These are phyloP conservation scores for Hemicordylus capensis DNA, from an alignment of 2,113 vertebrate genomes.

Conservation along the genomic window DNA sequence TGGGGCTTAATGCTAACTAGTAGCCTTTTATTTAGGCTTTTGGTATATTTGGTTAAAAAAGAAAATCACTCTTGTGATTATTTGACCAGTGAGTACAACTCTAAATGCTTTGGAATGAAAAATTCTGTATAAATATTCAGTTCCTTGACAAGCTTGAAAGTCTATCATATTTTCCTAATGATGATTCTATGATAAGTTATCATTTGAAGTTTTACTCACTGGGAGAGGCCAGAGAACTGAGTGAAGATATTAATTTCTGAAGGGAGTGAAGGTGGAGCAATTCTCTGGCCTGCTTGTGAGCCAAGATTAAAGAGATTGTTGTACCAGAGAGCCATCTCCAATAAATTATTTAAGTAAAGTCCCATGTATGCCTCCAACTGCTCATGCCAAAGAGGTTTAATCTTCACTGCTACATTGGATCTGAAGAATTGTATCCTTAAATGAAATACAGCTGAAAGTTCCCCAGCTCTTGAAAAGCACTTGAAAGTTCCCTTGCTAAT, in stretches of 20 bases:
- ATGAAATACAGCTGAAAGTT: too few relatives aligned
- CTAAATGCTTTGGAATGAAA: background rate
- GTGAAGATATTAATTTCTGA: slow-evolving; percentile 16
- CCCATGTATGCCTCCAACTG: background rate
- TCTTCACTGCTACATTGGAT: background rate
- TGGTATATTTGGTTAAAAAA: background rate
- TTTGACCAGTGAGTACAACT: background rate
- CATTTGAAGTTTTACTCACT: slow-evolving; percentile 1
- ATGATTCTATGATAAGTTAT: background rate
- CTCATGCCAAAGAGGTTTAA: background rate
- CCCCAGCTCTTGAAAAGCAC: too few relatives aligned
- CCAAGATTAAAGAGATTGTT: slow-evolving; percentile 19
- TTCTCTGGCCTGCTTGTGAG: background rate
- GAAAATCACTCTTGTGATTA: background rate
- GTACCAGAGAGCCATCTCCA: background rate
- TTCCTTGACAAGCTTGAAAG: background rate
- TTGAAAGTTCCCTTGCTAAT: too few relatives aligned
- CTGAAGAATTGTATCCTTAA: background rate
- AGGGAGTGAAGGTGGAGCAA: background rate
- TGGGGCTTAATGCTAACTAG: too few relatives aligned
- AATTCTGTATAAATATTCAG: background rate
- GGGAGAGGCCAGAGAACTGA: background rate
- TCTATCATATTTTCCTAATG: background rate
- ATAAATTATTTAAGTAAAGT: slow-evolving; percentile 27
- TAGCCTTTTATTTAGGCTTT: background rate